These are phyloP conservation scores for Eidolon helvum DNA, from an alignment of 2,113 vertebrate species.

Conservation along the genomic window DNA sequence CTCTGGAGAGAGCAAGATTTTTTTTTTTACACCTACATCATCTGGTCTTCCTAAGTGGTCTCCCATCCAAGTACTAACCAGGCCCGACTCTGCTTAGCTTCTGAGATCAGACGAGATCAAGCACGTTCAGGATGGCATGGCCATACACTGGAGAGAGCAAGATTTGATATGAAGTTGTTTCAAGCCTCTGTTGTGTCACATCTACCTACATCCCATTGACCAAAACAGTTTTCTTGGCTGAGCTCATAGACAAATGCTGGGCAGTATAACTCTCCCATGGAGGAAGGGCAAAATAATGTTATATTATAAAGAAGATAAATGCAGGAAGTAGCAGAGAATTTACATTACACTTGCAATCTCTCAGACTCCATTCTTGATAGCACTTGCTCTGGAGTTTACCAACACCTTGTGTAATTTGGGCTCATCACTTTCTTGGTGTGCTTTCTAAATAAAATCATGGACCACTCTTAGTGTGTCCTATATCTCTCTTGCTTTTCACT, in stretches of 20 bases:
- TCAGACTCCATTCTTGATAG: neutral
- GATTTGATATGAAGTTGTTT: neutral
- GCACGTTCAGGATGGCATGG: too few relatives aligned
- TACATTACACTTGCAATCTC: neutral
- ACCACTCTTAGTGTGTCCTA: neutral
- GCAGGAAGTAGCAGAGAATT: neutral
- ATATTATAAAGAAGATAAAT: neutral
- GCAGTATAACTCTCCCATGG: too few relatives aligned
- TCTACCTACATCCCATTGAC: neutral
- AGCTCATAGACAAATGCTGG: neutral
- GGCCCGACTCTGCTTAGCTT: too few relatives aligned
- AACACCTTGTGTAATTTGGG: neutral
- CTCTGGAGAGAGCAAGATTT: neutral
- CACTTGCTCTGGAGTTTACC: neutral
- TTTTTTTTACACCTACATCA: too few relatives aligned
- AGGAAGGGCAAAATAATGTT: neutral
- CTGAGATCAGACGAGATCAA: too few relatives aligned
- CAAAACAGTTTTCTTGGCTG: neutral
- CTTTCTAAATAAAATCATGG: neutral
- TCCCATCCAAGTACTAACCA: too few relatives aligned
- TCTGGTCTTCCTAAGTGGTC: too few relatives aligned
- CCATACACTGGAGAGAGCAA: too few relatives aligned
- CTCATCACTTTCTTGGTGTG: neutral
- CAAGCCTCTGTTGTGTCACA: neutral
- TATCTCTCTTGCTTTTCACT: neutral